phyloP scores from a whole-genome alignment of 1,140 invertebrate species.

The Leptoteleia sp. region DNA sequence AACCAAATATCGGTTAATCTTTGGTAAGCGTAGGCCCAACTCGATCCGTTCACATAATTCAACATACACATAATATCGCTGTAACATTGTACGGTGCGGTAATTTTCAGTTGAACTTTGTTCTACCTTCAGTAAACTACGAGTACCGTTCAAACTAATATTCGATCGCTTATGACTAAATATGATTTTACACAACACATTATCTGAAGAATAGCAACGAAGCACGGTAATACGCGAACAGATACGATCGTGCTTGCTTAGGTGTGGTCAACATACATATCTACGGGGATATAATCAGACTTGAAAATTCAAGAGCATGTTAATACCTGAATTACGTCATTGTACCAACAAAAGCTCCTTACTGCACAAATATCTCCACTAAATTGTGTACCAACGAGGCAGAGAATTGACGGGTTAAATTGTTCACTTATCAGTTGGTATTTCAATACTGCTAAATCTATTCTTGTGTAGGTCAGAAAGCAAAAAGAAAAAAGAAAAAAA shows the following conservation, averaged over 20 bases:
- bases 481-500: too few relatives aligned
- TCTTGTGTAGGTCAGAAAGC: slow-evolving; percentile 14
- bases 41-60: too few relatives aligned
- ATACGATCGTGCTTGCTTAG: slow-evolving; percentile 52
- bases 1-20: too few relatives aligned
- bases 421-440: slow-evolving; percentile 15
- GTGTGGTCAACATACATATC: slow-evolving; percentile 55
- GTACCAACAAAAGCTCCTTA: slow-evolving; percentile 54
- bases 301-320: slow-evolving; percentile 60
- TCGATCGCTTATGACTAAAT: slow-evolving; percentile 38
- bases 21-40: too few relatives aligned
- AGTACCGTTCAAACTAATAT: slow-evolving; percentile 16
- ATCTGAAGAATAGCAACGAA: slow-evolving; percentile 40
- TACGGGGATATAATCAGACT: slow-evolving; percentile 41
- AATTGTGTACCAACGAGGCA: slow-evolving; percentile 15
- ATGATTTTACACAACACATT: slow-evolving; percentile 26
- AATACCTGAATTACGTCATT: slow-evolving; percentile 57
- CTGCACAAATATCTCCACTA: slow-evolving; percentile 25
- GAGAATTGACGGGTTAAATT: slow-evolving; percentile 21
- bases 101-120: too few relatives aligned
- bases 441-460: slow-evolving; percentile 11
- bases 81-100: too few relatives aligned
- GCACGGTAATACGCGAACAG: slow-evolving; percentile 31
- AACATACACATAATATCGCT: too few relatives aligned
- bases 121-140: too few relatives aligned